A percentile compares a stretch with the other conserved stretches of the same genome.
Evolutionary conservation across 2,797 vertebrate species (phyloP).

Genomic region (Gadopsis bispinosus): DNA sequence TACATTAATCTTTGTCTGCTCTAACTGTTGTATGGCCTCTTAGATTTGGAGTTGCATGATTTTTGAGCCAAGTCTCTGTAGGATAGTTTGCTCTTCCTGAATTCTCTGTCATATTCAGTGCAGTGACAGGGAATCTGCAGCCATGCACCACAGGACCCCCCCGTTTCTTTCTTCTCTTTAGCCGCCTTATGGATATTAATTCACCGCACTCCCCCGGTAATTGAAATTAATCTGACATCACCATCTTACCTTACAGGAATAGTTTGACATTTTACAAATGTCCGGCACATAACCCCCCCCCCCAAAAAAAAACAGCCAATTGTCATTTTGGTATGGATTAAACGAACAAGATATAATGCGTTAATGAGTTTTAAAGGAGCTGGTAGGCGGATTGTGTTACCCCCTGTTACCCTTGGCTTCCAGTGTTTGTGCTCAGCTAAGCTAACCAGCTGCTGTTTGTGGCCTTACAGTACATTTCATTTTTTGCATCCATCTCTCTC

Average conservation of each 20-base stretch:
- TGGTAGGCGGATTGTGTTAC: neutral
- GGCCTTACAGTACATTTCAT: neutral
- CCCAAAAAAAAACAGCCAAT: neutral
- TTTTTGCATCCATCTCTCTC: neutral
- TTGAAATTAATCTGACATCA: neutral
- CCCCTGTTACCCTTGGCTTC: neutral
- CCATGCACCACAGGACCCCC: neutral
- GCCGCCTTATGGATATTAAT: neutral
- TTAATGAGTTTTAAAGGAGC: neutral
- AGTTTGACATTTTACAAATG: neutral
- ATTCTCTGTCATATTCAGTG: too few species aligned
- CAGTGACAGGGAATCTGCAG: neutral
- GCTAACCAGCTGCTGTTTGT: slow-evolving; percentile 1
- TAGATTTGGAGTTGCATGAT: neutral
- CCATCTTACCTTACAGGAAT: neutral
- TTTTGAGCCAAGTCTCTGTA: neutral
- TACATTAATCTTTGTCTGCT: neutral
- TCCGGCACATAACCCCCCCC: neutral
- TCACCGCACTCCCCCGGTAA: neutral
- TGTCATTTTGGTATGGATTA: neutral
- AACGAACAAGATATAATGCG: neutral
- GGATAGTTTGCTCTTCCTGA: neutral
- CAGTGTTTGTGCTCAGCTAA: slow-evolving; percentile 8
- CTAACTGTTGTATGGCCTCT: neutral
- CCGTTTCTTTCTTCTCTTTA: neutral